Conservation (phyloP, 2,113 vertebrate genomes). For the Nycticorax nycticorax region DNA sequence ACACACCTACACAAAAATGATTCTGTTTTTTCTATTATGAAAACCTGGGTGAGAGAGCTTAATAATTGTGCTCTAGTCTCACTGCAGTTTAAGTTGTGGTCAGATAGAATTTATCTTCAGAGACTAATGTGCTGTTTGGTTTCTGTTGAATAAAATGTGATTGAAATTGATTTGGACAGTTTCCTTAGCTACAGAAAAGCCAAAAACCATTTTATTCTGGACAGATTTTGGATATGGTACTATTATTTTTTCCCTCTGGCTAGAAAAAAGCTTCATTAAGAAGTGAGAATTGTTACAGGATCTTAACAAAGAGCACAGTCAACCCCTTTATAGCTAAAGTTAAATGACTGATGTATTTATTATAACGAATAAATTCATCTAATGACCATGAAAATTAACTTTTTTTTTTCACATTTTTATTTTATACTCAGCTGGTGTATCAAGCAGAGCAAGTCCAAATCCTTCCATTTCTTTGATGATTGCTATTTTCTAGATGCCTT, state of each 20-base stretch:
- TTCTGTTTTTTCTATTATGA: conserved; percentile 9
- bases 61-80: conserved; percentile 37
- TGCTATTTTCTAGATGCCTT: not conserved
- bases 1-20: not conserved
- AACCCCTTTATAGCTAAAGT: not conserved
- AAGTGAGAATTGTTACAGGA: conserved; percentile 9
- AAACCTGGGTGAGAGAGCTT: not conserved
- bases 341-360: not conserved
- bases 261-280: conserved; percentile 27
- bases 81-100: conserved; percentile 42
- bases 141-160: conserved; percentile 36
- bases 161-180: conserved; percentile 50
- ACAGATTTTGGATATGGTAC: not conserved
- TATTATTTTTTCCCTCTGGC: not conserved
- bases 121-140: not conserved
- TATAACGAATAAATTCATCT: not conserved
- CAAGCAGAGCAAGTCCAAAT: not conserved
- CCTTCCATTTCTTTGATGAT: not conserved
- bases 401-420: not conserved
- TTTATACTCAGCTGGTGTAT: not conserved
- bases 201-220: conserved; percentile 33
- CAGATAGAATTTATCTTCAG: conserved; percentile 7
- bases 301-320: not conserved
- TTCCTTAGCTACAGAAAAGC: conserved; percentile 35
- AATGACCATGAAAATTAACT: not conserved